Conservation (phyloP, 1,140 invertebrate genomes). For the Pseudomyrmex pallidus region DNA sequence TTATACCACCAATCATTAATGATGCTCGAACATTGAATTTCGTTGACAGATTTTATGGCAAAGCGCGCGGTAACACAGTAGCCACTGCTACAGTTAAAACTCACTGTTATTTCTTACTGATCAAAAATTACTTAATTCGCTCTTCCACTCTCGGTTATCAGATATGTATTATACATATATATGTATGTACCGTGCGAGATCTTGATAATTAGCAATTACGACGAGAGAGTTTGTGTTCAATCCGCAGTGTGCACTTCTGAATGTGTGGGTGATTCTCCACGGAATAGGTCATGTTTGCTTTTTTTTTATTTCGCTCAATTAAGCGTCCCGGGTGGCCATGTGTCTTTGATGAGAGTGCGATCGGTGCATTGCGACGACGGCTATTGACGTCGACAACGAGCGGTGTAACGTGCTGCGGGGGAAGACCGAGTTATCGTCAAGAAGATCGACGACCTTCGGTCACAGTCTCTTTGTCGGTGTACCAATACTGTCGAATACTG, state of each 20-base stretch:
- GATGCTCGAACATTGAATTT: not conserved
- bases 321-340: not conserved
- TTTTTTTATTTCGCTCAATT: constrained; percentile 47
- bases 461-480: not conserved
- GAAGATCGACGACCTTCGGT: not conserved
- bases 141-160: not conserved
- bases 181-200: not conserved
- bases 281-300: constrained; percentile 19
- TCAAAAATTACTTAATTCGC: not conserved
- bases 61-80: not conserved
- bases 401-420: not conserved
- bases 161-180: not conserved
- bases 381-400: not conserved
- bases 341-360: not conserved
- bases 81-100: not conserved
- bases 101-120: not conserved
- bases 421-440: not conserved
- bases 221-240: not conserved
- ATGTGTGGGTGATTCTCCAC: not conserved
- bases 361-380: not conserved
- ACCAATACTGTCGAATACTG: not conserved
- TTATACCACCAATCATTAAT: not conserved
- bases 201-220: constrained; percentile 6
- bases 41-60: not conserved
- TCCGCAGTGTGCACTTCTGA: not conserved